Conservation (phyloP, 2,113 vertebrate genomes). For the Nothobranchius kuhntae region DNA sequence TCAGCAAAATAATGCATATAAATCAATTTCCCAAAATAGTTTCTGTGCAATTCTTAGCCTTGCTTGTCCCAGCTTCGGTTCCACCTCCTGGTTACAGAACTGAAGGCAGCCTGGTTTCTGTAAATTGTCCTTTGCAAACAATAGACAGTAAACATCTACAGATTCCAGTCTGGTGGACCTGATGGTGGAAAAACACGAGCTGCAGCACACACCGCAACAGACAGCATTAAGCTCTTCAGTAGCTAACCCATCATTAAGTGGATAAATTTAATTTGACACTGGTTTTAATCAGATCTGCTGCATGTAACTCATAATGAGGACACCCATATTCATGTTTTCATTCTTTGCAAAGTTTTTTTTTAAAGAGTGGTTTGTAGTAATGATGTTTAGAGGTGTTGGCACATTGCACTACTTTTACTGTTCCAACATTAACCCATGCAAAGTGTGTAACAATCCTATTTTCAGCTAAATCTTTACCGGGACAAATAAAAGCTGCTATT, state of each 20-base stretch:
- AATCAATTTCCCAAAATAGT: constrained; percentile 13
- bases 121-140: constrained; percentile 40
- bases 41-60: constrained; percentile 55
- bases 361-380: constrained; percentile 6
- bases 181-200: constrained; percentile 25
- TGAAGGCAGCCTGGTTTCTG: constrained; percentile 61
- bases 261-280: constrained; percentile 42
- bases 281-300: constrained; percentile 20
- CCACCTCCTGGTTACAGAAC: constrained; percentile 3
- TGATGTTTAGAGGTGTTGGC: constrained; percentile 58
- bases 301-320: constrained; percentile 3
- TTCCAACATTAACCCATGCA: constrained; percentile 34
- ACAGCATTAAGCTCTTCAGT: constrained; percentile 14
- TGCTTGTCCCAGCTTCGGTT: constrained; percentile 9
- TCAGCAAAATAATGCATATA: constrained; percentile 5
- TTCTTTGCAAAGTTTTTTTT: constrained; percentile 9
- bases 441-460: constrained; percentile 10
- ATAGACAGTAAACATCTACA: constrained; percentile 24
- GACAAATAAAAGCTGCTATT: not conserved
- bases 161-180: constrained; percentile 15
- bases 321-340: constrained; percentile 15
- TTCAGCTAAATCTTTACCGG: constrained; percentile 17
- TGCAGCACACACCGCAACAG: constrained; percentile 21
- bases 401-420: constrained; percentile 33
- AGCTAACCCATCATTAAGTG: not conserved